Evolutionary conservation across 64 coral and sea anemone species (phyloP).

Genomic region (Montipora foliosa): DNA sequence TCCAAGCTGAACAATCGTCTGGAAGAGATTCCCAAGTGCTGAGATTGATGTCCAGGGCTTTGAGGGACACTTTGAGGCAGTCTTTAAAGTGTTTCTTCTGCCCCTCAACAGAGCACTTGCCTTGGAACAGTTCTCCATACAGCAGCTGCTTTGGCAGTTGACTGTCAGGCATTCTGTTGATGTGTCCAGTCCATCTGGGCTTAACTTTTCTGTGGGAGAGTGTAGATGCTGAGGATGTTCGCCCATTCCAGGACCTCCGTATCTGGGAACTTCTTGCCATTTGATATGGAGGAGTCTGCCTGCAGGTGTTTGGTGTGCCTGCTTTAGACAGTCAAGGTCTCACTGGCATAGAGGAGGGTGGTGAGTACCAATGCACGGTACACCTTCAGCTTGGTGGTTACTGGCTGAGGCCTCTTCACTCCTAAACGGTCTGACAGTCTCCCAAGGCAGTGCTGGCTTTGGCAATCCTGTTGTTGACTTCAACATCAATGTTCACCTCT

Average conservation of each 20-base stretch:
- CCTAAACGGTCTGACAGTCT: background rate
- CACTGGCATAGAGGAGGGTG: background rate
- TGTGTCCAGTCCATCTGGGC: too few relatives aligned
- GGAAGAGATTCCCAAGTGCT: background rate
- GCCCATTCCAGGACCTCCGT: too few relatives aligned
- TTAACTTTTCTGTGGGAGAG: too few relatives aligned
- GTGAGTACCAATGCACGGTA: background rate
- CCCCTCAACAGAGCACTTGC: background rate
- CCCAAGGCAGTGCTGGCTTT: background rate
- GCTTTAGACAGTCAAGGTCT: background rate
- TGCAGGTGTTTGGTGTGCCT: background rate
- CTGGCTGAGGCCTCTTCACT: background rate
- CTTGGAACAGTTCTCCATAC: background rate
- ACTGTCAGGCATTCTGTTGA: background rate
- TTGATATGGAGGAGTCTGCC: too few relatives aligned
- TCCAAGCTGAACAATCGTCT: background rate
- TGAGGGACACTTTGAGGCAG: background rate
- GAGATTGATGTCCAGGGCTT: conserved; percentile 1
- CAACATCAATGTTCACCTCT: too few relatives aligned
- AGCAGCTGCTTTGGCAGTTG: background rate
- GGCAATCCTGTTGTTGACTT: too few relatives aligned
- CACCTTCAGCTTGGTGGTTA: background rate
- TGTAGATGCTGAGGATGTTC: too few relatives aligned
- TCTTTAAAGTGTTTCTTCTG: conserved; percentile 24
- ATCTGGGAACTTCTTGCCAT: too few relatives aligned